These are phyloP conservation scores for Diarsia mendica DNA, from an alignment of 2,888 invertebrate species.

Conservation along the genomic window DNA sequence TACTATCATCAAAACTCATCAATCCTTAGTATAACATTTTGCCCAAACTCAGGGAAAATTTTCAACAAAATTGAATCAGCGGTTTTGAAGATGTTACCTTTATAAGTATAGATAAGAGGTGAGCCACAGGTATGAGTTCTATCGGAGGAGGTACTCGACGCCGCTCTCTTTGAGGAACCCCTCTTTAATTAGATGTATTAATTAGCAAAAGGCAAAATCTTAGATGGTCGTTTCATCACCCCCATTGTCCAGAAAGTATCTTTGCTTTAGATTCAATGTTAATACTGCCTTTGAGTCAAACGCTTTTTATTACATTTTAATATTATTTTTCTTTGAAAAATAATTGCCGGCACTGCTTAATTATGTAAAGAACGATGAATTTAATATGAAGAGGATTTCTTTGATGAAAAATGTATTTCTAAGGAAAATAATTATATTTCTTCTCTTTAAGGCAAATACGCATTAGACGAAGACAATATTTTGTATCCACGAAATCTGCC, in stretches of 20 bases:
- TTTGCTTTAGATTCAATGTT: conserved; percentile 38
- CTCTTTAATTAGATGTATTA: conserved; percentile 73
- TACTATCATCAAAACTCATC: conserved; percentile 60
- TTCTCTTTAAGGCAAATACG: not conserved
- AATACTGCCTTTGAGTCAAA: conserved; percentile 28
- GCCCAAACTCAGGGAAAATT: conserved; percentile 57
- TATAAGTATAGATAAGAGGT: conserved; percentile 59
- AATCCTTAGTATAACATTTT: conserved; percentile 57
- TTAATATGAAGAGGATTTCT: conserved; percentile 33
- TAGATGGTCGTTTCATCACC: conserved; percentile 47
- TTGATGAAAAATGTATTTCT: conserved; percentile 35
- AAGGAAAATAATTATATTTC: conserved; percentile 10
- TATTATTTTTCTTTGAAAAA: conserved; percentile 33
- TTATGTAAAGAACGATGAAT: conserved; percentile 37
- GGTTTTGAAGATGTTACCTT: conserved; percentile 65
- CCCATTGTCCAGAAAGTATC: conserved; percentile 50
- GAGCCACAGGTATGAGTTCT: conserved; percentile 50
- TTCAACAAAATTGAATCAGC: conserved; percentile 65
- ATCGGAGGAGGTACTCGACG: conserved; percentile 41
- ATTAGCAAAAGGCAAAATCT: conserved; percentile 66
- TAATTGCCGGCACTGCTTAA: conserved; percentile 35
- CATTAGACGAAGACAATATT: conserved; percentile 8
- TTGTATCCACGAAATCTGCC: not conserved
- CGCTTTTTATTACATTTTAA: conserved; percentile 27
- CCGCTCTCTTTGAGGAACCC: conserved; percentile 56